phyloP scores from a whole-genome alignment of 2,113 vertebrate species.

The Etheostoma cragini region DNA sequence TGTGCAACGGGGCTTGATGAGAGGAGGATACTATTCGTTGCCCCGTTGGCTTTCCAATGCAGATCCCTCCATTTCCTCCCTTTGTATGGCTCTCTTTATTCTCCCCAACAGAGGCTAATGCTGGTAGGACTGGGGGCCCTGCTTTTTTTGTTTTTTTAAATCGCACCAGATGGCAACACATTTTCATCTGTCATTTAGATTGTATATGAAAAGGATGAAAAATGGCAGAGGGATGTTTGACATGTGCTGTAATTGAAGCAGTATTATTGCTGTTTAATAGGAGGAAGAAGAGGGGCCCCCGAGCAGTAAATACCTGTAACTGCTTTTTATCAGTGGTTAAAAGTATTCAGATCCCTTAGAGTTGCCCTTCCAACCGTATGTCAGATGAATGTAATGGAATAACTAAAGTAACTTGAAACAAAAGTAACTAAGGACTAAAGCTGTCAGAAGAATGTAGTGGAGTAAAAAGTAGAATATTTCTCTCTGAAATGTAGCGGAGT shows the following conservation, averaged over 20 bases:
- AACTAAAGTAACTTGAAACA: too few relatives aligned
- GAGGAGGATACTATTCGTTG: constrained; percentile 67
- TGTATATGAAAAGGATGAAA: constrained; percentile 76
- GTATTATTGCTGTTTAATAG: constrained; percentile 83
- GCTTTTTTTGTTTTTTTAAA: constrained; percentile 74
- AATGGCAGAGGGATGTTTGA: constrained; percentile 80
- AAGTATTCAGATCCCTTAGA: too few relatives aligned
- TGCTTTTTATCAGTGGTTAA: not conserved
- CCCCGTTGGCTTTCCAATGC: constrained; percentile 62
- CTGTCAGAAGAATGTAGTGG: too few relatives aligned
- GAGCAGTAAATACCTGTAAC: constrained; percentile 22
- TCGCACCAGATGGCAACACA: constrained; percentile 85
- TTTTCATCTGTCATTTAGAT: constrained; percentile 77
- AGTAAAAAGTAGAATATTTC: too few relatives aligned
- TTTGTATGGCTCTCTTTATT: constrained; percentile 25
- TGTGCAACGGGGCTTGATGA: constrained; percentile 64
- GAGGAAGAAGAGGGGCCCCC: constrained; percentile 37
- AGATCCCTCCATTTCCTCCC: constrained; percentile 37
- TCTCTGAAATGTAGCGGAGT: too few relatives aligned
- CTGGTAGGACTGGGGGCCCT: constrained; percentile 18
- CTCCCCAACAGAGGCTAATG: constrained; percentile 34
- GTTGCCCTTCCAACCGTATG: too few relatives aligned
- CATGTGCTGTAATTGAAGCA: constrained; percentile 82
- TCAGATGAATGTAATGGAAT: too few relatives aligned
- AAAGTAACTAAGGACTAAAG: too few relatives aligned